Base-by-base conservation (phyloP, 2,888 invertebrate genomes). In the Nezara viridula region DNA sequence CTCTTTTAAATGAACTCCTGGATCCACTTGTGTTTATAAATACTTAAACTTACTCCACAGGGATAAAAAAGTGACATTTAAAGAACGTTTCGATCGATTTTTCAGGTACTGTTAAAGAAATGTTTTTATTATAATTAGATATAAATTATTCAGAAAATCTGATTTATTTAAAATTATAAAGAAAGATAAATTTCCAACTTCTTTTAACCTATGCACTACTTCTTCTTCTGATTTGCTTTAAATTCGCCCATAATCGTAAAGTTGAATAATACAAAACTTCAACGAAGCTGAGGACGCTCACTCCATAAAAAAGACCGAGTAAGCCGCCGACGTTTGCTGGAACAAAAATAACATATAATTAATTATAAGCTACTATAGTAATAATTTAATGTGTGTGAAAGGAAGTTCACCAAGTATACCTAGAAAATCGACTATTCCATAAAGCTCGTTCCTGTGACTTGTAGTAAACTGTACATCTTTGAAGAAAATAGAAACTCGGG, bases 401-500 rank as follows among this genome's bases (percentile, higher is more conserved):
- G 90, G 55, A 49, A 32, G 24, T 77, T 73, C 21, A 37, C 32
- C 4, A 73, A 37, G 49, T 90, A 94, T 94, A 90, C 94, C 94
- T 73, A 96, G 93, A 92, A 96, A 96, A 92, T 96, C 96, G 0
- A 95, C 95, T 91, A 94, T 94, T 0, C 95, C 96, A 92, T 95
- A 96, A 19, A 96, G 93, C 91, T 96, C 96, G 0, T 95, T 95
- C 27, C 96, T 94, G 52, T 95, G 94, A 0, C 95, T 95, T 0
- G 95, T 95, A 50, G 95, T 94, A 91, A 95, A 96, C 92, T 96
- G 95, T 5, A 95, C 94, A 91, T 96, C 96, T 92, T 96, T 96
- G 93, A 96, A 96, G 93, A 95, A 96, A 86, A 96, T 94, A 91
- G 95, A 94, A 16, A 96, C 93, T 5, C 95, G 94, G 0, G 96